phyloP scores from a whole-genome alignment of 2,888 invertebrate genomes.

The Drosophila pseudotalamancana region DNA sequence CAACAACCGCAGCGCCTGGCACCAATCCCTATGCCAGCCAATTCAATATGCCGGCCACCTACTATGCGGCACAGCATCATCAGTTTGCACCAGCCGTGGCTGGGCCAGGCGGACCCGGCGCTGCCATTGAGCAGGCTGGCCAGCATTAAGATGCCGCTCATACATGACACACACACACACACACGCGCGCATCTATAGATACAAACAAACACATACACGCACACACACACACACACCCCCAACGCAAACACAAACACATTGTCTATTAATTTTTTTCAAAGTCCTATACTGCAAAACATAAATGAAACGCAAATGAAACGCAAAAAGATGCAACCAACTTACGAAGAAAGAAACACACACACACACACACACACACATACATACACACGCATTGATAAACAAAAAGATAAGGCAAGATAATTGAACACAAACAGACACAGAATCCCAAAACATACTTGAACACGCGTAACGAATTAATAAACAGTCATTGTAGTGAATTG shows the following conservation, averaged over 20 bases:
- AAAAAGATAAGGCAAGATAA: too few relatives aligned
- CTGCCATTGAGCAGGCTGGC: conserved; percentile 62
- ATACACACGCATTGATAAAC: conserved; percentile 1
- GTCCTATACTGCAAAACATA: conserved; percentile 17
- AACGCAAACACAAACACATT: background rate
- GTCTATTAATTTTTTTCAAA: conserved; percentile 29
- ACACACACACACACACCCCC: too few relatives aligned
- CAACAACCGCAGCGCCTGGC: conserved; percentile 81
- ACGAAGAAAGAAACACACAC: conserved; percentile 4
- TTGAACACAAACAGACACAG: too few relatives aligned
- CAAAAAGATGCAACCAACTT: conserved; percentile 10
- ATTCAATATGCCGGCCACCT: conserved; percentile 80
- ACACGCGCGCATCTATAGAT: too few relatives aligned
- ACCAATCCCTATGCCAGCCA: conserved; percentile 83
- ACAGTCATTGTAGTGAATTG: conserved; percentile 18
- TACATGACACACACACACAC: background rate
- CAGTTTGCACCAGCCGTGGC: conserved; percentile 67
- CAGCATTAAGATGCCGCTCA: conserved; percentile 56
- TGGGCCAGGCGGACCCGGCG: conserved; percentile 67
- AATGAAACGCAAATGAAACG: conserved; percentile 3
- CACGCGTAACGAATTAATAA: conserved; percentile 13
- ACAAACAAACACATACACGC: background rate
- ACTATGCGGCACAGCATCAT: conserved; percentile 80
- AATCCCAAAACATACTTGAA: conserved; percentile 3
- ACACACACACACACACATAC: conserved; percentile 2